These are phyloP conservation scores for Sminthurides aquaticus DNA, from an alignment of 2,888 invertebrate genomes.

Conservation along the genomic window DNA sequence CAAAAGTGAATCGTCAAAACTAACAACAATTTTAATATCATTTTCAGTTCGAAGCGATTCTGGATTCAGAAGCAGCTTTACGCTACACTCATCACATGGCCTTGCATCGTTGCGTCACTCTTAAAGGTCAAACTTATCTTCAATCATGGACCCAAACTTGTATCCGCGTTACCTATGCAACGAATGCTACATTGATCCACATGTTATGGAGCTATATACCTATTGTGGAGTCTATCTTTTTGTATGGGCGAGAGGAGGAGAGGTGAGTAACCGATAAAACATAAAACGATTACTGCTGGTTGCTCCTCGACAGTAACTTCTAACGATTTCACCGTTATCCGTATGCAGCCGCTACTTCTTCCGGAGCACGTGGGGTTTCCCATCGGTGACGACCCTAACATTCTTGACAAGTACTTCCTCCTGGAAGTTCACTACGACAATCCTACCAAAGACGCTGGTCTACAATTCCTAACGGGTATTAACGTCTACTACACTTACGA, in stretches of 20 bases:
- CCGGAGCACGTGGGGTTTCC: conserved; percentile 12
- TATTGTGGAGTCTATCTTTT: conserved; percentile 1
- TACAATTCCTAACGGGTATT: conserved; percentile 2
- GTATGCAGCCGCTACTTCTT: neutral
- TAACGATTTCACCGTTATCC: neutral
- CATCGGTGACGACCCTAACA: neutral
- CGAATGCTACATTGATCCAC: conserved; percentile 4
- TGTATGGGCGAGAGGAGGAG: conserved; percentile 10
- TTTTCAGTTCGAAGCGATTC: conserved; percentile 1
- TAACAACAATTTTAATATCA: neutral
- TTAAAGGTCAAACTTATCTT: too few relatives aligned
- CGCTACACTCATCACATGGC: conserved; percentile 2
- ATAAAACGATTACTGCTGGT: too few relatives aligned
- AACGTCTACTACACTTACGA: conserved; percentile 3
- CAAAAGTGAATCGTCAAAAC: too few relatives aligned
- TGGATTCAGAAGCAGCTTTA: neutral
- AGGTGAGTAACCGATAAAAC: too few relatives aligned
- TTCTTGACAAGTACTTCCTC: conserved; percentile 2
- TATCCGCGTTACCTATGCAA: neutral
- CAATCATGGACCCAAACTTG: neutral
- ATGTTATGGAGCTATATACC: neutral
- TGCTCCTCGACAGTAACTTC: neutral
- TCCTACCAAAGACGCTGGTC: neutral
- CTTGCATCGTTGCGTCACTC: neutral
- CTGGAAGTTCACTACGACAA: conserved; percentile 19